Conservation (phyloP, 1,140 invertebrate genomes). For the Drosophila burlai region DNA sequence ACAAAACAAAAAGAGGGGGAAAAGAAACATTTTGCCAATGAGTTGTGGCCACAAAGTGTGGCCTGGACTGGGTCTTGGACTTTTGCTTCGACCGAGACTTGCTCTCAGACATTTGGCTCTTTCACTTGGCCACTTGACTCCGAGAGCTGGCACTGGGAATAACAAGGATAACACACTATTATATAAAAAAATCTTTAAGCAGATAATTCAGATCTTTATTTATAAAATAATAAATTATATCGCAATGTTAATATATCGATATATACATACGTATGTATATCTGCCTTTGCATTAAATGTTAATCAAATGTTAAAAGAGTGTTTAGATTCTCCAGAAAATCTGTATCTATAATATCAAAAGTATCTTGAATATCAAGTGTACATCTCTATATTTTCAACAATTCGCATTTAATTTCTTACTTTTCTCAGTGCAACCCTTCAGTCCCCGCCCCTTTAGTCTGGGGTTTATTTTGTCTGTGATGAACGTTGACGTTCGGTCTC, state of each 20-base stretch:
- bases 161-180: not conserved
- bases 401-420: not conserved
- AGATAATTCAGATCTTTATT: too few relatives aligned
- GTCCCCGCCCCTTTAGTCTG: conserved; percentile 1
- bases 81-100: conserved; percentile 19
- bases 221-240: too few relatives aligned
- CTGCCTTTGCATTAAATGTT: too few relatives aligned
- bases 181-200: too few relatives aligned
- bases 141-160: conserved; percentile 1
- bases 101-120: conserved; percentile 38
- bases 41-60: conserved; percentile 42
- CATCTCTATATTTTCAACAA: too few relatives aligned
- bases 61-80: conserved; percentile 36
- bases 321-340: too few relatives aligned
- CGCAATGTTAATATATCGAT: too few relatives aligned
- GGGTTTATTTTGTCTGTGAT: conserved; percentile 63
- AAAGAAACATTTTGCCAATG: conserved; percentile 47
- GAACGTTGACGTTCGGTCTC: conserved; percentile 64
- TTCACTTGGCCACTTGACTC: conserved; percentile 47
- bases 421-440: not conserved
- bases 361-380: too few relatives aligned
- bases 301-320: too few relatives aligned
- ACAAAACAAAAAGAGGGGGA: conserved; percentile 9
- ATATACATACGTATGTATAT: too few relatives aligned
- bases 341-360: too few relatives aligned